Evolutionary conservation across 2,797 vertebrate genomes (phyloP).

Genomic region (Halcyon leucocephala): DNA sequence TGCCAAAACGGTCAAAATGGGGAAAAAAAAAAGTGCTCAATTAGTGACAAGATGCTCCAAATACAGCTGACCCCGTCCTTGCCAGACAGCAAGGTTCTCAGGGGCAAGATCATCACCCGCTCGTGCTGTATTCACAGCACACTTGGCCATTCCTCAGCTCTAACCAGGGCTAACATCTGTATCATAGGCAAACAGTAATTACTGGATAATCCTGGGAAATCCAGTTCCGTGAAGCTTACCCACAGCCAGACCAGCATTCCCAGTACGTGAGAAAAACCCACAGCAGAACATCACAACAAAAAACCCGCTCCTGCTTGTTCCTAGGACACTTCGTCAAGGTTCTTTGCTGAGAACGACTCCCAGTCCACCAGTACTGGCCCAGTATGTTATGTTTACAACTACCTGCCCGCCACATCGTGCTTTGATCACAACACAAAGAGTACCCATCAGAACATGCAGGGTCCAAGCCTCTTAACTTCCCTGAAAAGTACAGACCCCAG

Average conservation of each 20-base stretch:
- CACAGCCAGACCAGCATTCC: not conserved
- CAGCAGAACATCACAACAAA: not conserved
- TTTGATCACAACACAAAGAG: not conserved
- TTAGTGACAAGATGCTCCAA: not conserved
- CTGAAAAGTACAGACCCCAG: not conserved
- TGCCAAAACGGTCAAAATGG: not conserved
- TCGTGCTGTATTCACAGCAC: not conserved
- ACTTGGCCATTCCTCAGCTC: not conserved
- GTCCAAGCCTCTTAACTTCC: not conserved
- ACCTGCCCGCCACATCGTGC: not conserved
- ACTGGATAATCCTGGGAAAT: not conserved
- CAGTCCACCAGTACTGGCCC: not conserved
- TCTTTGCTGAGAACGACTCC: not conserved
- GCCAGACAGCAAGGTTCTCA: not conserved
- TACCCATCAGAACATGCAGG: not conserved
- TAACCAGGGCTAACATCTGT: not conserved
- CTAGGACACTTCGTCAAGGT: not conserved
- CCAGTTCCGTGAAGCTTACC: not conserved
- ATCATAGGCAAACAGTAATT: not conserved
- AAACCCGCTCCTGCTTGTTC: not conserved
- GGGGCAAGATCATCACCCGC: not conserved
- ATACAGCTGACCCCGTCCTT: not conserved
- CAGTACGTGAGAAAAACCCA: not conserved
- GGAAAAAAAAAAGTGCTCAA: not conserved
- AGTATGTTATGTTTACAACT: rapidly evolving